Base-by-base conservation (phyloP, 2,888 invertebrate genomes). In the Drosophila nr. fundita region DNA sequence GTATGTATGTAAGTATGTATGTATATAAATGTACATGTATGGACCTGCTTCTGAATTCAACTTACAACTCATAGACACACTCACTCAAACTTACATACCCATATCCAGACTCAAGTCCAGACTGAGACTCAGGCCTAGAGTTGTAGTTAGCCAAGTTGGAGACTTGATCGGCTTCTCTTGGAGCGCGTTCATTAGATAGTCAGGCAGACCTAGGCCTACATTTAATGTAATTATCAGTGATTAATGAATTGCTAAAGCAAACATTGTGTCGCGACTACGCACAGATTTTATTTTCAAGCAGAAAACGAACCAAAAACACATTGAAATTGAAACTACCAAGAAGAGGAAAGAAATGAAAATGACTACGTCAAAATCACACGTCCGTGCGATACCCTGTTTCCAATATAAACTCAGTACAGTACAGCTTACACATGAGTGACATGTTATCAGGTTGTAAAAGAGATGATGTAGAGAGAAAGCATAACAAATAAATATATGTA, bases 211-310 rank as follows among this genome's bases (percentile, higher is more conserved):
- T 50, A 83, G 89, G 82, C 83, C 90, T 78, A 88, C 78, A 89
- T 85, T 85, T 87, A 88, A 84, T 88, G 87, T 87, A 90, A 90
- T 90, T 90, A 87, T 88, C 90, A 82, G 80, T 90, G 90, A 90
- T 90, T 90, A 90, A 90, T 90, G 90, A 90, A 88, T 90, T 90
- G 82, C 73, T 90, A 76, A 76, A 59, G 80, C 87, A 90, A 89
- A 89, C 82, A 89, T 70, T 76, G 68, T 77, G 81, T 73, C 65
- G 73, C 78, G 78, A 63, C 65, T 67, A 50, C 66, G 58, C 63
- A 49, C 54, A 55, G 61, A 67, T 68, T 71, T 71, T 53, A 36
- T 53, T 65, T 65, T 61, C 40, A 57, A 62, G 66, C 49, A 38
- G 54, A 66, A 74, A 66, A 52, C 38, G 40, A 68, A 57, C 30